phyloP scores from a whole-genome alignment of 2,888 invertebrate species.

The Thecocarcelia acutangulata region DNA sequence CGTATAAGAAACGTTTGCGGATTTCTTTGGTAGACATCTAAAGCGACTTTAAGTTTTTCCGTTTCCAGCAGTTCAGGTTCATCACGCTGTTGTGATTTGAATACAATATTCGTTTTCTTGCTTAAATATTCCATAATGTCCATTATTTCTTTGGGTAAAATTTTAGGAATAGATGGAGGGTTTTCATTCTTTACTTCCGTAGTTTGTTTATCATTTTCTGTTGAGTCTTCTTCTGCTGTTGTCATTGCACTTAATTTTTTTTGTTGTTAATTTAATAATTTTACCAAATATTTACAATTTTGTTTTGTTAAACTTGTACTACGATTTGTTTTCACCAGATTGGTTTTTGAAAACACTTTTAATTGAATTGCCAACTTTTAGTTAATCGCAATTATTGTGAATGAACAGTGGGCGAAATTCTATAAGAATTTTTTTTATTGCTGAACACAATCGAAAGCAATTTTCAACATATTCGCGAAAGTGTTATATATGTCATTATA shows the following conservation, averaged over 20 bases:
- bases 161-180: neutral
- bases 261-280: conserved; percentile 18
- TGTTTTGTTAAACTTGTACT: no score
- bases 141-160: conserved; percentile 71
- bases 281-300: no score
- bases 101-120: conserved; percentile 81
- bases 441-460: no score
- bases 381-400: no score
- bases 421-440: no score
- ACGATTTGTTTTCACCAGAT: no score
- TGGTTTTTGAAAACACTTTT: no score
- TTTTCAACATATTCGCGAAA: no score
- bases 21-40: conserved; percentile 85
- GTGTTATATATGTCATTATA: no score
- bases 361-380: no score
- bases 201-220: conserved; percentile 11
- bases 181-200: neutral
- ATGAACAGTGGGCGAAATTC: no score
- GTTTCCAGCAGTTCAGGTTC: conserved; percentile 87
- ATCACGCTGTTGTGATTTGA: conserved; percentile 91
- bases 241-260: conserved; percentile 28
- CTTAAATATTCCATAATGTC: conserved; percentile 77
- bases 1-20: conserved; percentile 88
- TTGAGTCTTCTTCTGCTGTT: conserved; percentile 27
- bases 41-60: conserved; percentile 88